Base-by-base conservation (phyloP, 2,797 vertebrate genomes). In the Morelia viridis region DNA sequence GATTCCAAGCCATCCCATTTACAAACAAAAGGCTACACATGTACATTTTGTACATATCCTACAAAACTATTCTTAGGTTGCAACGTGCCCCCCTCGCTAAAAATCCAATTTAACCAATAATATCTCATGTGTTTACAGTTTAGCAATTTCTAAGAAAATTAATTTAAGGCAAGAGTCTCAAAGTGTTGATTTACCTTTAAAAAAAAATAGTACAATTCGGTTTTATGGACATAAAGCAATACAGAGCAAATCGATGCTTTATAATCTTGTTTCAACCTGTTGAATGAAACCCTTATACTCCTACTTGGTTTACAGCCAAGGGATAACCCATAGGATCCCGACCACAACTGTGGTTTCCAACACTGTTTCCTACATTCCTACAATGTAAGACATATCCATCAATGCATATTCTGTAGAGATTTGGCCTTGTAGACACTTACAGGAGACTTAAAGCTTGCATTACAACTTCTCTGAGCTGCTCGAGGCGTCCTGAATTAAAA, bases 401-500 rank as follows among this genome's bases (percentile, higher is more conserved):
- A 3, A 41, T 4, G 31, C 71, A 80, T 9, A 46, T 46, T 80
- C 19, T 41, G 22, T 24, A 46, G 41, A 46, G 9, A 46, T 80
- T 24, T 64, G 13, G 28, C n/a, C 53, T 56, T 56, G 50, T 3
- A n/a, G 11, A 83, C 22, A 97, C 97, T 96, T 96, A 98, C 98
- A 1, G 98, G 98, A 65, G 97, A 98, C 93, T 97, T 97, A 94
- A 98, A 98, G 71, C 95, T 91, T 65, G 96, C 95, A 85, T 96
- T 91, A 91, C 96, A 95, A 31, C 93, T 95, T 93, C 90, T 96
- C 89, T 61, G 88, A 58, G 88, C 71, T 64, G 96, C 96, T 1
- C 93, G 80, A 1, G 96, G 96, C 5, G 95, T 93, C 95, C 95
- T 96, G 92, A 89, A 92, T 46, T 90, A 62, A 90, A 92, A 8